Base-by-base conservation (phyloP, 2,888 invertebrate species). In the Drosophila algonquin region DNA sequence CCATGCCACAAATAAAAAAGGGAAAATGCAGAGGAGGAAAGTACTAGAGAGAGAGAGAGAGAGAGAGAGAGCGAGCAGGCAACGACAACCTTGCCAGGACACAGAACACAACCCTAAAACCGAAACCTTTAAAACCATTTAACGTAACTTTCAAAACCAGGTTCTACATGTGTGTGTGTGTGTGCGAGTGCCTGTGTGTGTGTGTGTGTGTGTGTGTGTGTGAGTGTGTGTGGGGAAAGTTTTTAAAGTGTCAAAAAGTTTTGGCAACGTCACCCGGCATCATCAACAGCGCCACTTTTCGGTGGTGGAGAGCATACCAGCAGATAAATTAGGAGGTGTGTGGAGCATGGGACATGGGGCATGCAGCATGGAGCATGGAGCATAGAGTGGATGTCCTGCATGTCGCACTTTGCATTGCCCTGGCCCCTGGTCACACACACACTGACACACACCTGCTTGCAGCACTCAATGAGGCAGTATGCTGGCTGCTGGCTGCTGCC, bases 161-260 rank as follows among this genome's bases (percentile, higher is more conserved):
- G 63, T 69, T 10, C 32, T 32, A 9, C 32, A 32, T 44, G 14
- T 30, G 35, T 35, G 45, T 32, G 24, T 24, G 18, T 47, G 48
- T 65, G 10, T 21, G 21, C 21, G 21, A 21, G 21, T 21, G 56
- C 6, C 27, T 21, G 44, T 27, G 30, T 24, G 7, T 7, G 16
- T n/a, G 18, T 18, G 18, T 18, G 18, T 18, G 18, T 1, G 18
- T 47, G 48, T 70, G 12, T 24, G 61, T 51, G 35, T 63, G 46
- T 59, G 54, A 21, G 48, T 59, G 68, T 56, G 65, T 76, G 64
- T 59, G 61, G 55, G 51, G 16, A 68, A 76, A 81, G 81, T 80
- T 80, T 81, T 79, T 76, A 81, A 79, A 80, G 81, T 80, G 80
- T 81, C 81, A 79, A 76, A 80, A 80, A 80, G 79, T 80, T 80